Percentiles rank a stretch among this genome's conserved stretches.
Evolutionary conservation across 1,140 invertebrate species (phyloP).

Genomic region (Linepithema humile): DNA sequence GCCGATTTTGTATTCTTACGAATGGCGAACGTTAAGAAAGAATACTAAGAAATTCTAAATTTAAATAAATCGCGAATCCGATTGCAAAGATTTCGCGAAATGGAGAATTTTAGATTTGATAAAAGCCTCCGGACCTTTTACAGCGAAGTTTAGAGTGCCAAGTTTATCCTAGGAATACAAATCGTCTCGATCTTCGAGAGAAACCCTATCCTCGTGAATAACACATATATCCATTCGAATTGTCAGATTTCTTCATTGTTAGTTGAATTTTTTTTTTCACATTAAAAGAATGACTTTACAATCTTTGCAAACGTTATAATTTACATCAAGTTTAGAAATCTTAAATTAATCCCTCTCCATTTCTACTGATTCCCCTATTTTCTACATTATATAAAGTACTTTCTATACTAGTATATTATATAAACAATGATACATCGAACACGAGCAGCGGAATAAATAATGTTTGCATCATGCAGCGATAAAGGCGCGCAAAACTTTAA

Average conservation of each 20-base stretch:
- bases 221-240: constrained; percentile 62
- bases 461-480: neutral
- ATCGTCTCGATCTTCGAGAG: constrained; percentile 51
- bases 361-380: neutral
- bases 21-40: constrained; percentile 15
- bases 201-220: constrained; percentile 63
- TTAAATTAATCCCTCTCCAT: neutral
- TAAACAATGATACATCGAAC: neutral
- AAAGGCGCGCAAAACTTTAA: constrained; percentile 14
- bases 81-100: constrained; percentile 18
- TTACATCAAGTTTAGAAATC: constrained; percentile 2
- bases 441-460: neutral
- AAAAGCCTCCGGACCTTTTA: constrained; percentile 28
- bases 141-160: constrained; percentile 30
- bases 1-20: neutral
- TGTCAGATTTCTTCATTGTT: constrained; percentile 67
- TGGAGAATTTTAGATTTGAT: constrained; percentile 56
- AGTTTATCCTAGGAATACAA: constrained; percentile 65
- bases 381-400: too few relatives aligned
- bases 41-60: constrained; percentile 40
- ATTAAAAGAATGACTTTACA: neutral
- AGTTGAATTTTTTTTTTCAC: too few relatives aligned
- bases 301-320: constrained; percentile 15
- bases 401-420: too few relatives aligned
- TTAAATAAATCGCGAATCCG: constrained; percentile 47